Base-by-base conservation (phyloP, 2,113 vertebrate species). In the Callorhinus ursinus region DNA sequence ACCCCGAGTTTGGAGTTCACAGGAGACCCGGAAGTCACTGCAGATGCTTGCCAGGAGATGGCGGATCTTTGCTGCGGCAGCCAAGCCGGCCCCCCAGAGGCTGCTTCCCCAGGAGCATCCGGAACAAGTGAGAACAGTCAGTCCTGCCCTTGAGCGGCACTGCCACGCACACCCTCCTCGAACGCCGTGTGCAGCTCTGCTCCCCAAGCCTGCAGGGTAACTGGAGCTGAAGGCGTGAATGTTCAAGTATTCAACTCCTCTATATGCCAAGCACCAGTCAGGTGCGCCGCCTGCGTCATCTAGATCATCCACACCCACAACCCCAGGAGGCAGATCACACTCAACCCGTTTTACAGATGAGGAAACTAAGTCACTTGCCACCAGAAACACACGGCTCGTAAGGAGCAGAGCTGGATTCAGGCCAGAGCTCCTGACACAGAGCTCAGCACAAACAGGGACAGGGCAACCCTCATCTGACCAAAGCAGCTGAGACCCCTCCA, bases 251-350 rank as follows among this genome's bases (percentile, higher is more conserved):
- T 31, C 42, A 53, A 24, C 61, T 76, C 89, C 51, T 76, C 90
- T 26, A 0, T 12, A 31, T 21, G 77, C 14, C 71, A 19, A 86
- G 49, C 71, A 55, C 88, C 15, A 55, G 57, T 74, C 49, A 53
- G 61, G 51, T 3, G 0, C 10, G 1, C 8, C 42, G 8, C 18
- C 3, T 1, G 2, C 4, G 19, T 10, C 36, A 31, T 39, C 36
- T 33, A 61, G 36, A 39, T 46, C 14, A 26, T 36, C 39, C 51
- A n/a, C 63, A 83, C 5, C 76, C 57, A 19, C 21, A 12, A 53
- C 67, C 4, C 77, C 88, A 9, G 4, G 71, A 87, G 67, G 46
- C 3, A 53, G 61, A 39, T 42, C 39, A 2, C 9, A 79, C n/a
- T 28, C 36, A 93, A 36, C 84, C 89, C 53, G 53, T 63, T 61